Evolutionary conservation across 1,140 invertebrate species (phyloP), one percentile per base, ranked within the genome.

Genomic region (Phthorimaea operculella): DNA sequence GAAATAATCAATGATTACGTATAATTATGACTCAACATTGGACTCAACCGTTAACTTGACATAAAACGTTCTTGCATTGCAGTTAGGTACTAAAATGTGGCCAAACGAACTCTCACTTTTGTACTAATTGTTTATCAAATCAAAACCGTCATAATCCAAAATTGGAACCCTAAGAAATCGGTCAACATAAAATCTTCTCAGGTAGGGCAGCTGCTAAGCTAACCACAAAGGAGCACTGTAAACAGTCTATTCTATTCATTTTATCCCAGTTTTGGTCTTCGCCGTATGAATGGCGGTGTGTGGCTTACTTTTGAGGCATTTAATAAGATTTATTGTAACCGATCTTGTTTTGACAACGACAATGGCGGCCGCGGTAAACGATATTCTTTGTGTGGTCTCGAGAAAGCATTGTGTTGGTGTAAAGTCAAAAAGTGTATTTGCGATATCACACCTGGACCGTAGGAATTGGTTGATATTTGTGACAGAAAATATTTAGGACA

Each of bases 301-400:
- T 72, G 76, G 73, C 66, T 39, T n/a, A 47, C 44, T 47, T 39
- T 17, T 3, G 63, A 64, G 66, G 52, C 67, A 61, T 79, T 73
- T 79, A 82, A 82, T 82, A 82, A 82, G 79, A 82, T 82, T 82
- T 82, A 82, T 82, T 82, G 79, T 79, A 82, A 82, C 76, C 63
- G 76, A 82, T 82, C 79, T 69, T 82, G 79, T 82, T 82, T 72
- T 82, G 79, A 82, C 79, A 79, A 63, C 63, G 59, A 79, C 76
- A 82, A 82, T 79, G 62, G 74, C 45, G 57, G 44, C 49, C 61
- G 74, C 39, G 57, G 44, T 50, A 72, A 76, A 73, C 62, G 68
- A 67, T 62, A 54, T 49, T 57, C 62, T 72, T 71, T 79, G 79
- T 82, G 79, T 78, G 78, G 78, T 81, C 76, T 66, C 51, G 21